Percentiles rank a stretch among this genome's conserved stretches.
Evolutionary conservation across 2,113 vertebrate genomes (phyloP).

Genomic region (Setophaga kirtlandii): DNA sequence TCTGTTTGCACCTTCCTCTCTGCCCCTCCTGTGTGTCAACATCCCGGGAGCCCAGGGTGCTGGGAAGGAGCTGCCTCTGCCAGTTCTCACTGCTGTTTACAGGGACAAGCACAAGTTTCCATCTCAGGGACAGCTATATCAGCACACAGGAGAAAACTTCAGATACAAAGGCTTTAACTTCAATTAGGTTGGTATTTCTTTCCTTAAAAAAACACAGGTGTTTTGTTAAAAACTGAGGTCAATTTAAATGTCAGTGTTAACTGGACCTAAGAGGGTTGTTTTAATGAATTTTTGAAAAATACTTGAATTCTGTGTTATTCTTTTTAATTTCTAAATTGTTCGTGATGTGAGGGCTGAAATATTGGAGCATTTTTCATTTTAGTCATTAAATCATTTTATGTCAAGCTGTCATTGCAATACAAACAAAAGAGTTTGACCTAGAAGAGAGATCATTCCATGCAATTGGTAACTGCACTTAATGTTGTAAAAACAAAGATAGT

Average conservation of each 20-base stretch:
- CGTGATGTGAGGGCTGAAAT: neutral
- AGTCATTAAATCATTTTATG: neutral
- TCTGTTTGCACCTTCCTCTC: conserved; percentile 68
- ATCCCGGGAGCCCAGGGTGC: neutral
- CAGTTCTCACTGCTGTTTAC: neutral
- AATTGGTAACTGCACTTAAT: neutral
- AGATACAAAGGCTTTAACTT: neutral
- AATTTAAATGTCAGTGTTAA: neutral
- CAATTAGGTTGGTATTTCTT: neutral
- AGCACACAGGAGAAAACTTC: neutral
- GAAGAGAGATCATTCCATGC: neutral
- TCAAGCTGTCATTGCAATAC: neutral
- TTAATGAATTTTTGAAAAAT: neutral
- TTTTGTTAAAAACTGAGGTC: neutral
- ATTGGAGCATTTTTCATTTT: neutral
- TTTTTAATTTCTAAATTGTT: neutral
- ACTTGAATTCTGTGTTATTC: neutral
- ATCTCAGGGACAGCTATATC: neutral
- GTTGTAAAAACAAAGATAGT: neutral
- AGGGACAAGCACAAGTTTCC: neutral
- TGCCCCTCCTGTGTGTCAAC: conserved; percentile 56
- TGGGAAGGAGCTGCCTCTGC: neutral
- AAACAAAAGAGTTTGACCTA: neutral
- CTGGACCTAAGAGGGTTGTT: neutral
- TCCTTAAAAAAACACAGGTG: neutral